Evolutionary conservation across 30 jellyfish, hydroid and myxozoan genomes (phyloP), one percentile per base, ranked within the genome.

Genomic region (Pseudorhiza aurosa): DNA sequence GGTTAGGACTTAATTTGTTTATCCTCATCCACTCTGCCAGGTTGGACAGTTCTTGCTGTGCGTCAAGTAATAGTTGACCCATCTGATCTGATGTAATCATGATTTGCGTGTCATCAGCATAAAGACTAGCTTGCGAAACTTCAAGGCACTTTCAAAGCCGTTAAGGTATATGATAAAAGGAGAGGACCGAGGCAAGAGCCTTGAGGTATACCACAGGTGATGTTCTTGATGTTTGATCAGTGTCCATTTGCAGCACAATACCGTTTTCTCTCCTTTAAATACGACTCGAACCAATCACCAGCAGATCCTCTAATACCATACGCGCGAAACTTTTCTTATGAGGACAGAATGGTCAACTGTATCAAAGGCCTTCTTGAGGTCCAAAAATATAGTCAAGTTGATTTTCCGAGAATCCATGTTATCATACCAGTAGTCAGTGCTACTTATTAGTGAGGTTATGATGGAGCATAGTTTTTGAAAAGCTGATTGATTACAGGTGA

Each of bases 391-490:
- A 22, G 85, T 51, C 27, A 71, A 55, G 28, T 71, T 71, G 28
- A 46, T 39, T 17, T 51, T 17, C 72, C 33, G 53, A 26, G 30
- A 29, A 32, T 74, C 87, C 45, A 74, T 37, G n/a, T 31, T 74
- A 2, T 51, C 76, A 53, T 74, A 74, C 87, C 76, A 74, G 14
- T n/a, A 53, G 26, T 74, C 87, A 22, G 85, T 71, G 57, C 85
- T 71, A 56, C 58, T 18, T n/a, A 51, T 36, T 32, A 74, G 55
- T 65, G 76, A 51, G 51, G 72, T 71, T 49, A 71, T 35, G 64
- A 56, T 49, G 71, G 72, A 71, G 49, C 4, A 71, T 35, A 71
- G 87, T 74, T 74, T 74, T 31, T 56, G 87, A 74, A 74, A 74
- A 51, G 87, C 87, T 25, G 87, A 32, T 74, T 74, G 77, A 42